These are phyloP conservation scores for Cosmia pyralina DNA, from an alignment of 2,888 invertebrate species.

Conservation along the genomic window DNA sequence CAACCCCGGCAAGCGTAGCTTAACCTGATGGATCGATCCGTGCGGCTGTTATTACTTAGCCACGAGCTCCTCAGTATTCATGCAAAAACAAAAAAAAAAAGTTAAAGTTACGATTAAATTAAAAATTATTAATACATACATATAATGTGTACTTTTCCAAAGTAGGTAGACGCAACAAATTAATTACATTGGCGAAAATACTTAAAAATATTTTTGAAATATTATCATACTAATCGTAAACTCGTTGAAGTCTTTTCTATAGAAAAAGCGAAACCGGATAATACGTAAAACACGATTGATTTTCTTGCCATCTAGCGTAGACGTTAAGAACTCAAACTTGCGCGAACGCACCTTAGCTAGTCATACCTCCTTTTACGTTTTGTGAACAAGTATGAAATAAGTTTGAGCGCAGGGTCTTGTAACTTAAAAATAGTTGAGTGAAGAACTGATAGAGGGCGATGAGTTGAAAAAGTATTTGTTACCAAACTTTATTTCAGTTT, in stretches of 20 bases:
- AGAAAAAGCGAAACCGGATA: background rate
- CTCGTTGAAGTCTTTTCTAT: slow-evolving; percentile 68
- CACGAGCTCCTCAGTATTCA: too few relatives aligned
- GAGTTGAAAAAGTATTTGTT: background rate
- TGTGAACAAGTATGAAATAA: background rate
- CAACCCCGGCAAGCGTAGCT: too few relatives aligned
- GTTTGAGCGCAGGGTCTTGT: too few relatives aligned
- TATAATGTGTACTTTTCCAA: background rate
- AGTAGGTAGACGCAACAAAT: background rate
- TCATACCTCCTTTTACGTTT: background rate
- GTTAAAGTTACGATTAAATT: too few relatives aligned
- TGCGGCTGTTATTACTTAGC: too few relatives aligned
- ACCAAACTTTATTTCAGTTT: background rate
- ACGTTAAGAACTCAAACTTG: slow-evolving; percentile 4
- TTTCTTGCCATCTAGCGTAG: slow-evolving; percentile 57
- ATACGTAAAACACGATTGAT: background rate
- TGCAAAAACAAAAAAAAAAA: too few relatives aligned
- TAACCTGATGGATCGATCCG: too few relatives aligned
- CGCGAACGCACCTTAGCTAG: background rate
- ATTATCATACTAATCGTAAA: background rate
- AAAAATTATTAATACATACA: background rate
- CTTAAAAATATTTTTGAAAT: background rate
- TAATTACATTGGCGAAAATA: background rate
- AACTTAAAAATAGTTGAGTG: background rate
- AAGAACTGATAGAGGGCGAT: slow-evolving; percentile 39